Conservation (phyloP, 1,140 invertebrate genomes). For the Notospermus geniculatus region DNA sequence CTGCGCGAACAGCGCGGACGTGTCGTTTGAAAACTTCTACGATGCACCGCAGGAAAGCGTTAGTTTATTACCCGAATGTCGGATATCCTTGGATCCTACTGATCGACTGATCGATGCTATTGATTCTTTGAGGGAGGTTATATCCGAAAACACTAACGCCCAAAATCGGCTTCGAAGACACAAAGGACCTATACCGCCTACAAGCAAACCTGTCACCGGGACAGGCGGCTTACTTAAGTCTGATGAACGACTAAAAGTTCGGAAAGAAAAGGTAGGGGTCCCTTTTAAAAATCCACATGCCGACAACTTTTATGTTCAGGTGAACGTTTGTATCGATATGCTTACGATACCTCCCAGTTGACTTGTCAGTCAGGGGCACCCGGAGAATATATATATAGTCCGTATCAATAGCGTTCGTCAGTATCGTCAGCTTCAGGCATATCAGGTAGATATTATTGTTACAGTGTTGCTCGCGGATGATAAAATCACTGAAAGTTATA, state of each 20-base stretch:
- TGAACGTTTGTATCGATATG: too few species aligned
- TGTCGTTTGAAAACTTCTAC: slow-evolving; percentile 6
- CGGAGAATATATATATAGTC: too few species aligned
- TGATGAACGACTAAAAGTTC: slow-evolving; percentile 8
- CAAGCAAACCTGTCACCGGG: background rate
- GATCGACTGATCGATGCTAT: slow-evolving; percentile 8
- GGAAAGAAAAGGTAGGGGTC: slow-evolving; percentile 10
- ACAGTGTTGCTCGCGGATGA: too few species aligned
- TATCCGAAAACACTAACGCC: slow-evolving; percentile 4
- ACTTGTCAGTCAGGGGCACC: too few species aligned
- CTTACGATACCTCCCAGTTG: too few species aligned
- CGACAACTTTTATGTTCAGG: too few species aligned
- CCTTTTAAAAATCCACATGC: too few species aligned
- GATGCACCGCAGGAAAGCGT: slow-evolving; percentile 2
- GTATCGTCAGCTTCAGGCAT: too few species aligned
- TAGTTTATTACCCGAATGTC: background rate
- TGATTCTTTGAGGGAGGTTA: slow-evolving; percentile 4
- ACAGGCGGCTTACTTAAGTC: slow-evolving; percentile 6
- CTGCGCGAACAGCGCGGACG: slow-evolving; percentile 1
- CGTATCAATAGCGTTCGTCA: too few species aligned
- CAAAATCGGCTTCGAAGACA: slow-evolving; percentile 6
- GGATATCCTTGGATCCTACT: background rate
- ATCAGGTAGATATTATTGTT: too few species aligned
- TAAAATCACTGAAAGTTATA: too few species aligned
- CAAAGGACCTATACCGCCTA: background rate